Evolutionary conservation across 2,113 vertebrate genomes (phyloP), one percentile per base, ranked within the genome.

Genomic region (Xenopus borealis): DNA sequence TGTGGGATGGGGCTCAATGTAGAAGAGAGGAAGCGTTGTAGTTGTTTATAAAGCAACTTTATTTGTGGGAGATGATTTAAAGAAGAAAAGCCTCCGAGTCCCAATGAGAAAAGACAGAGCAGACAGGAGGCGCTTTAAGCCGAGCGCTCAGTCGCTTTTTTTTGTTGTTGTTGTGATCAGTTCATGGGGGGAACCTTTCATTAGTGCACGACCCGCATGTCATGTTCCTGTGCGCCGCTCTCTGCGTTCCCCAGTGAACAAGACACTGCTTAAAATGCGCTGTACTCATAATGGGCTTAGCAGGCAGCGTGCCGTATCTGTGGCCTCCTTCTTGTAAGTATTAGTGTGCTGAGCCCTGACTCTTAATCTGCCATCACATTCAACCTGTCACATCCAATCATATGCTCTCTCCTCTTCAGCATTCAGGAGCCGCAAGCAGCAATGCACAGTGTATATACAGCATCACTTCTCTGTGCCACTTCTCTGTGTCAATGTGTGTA

Each of bases 301-400:
- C 12, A 18, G 63, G 81, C 66, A 66, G 66, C 8, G 71, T 74
- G 45, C 47, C 62, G 3, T 64, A 50, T 33, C 79, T 45, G 17
- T 2, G 69, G 52, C 65, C 69, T 66, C 69, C 62, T 57, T 46
- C 78, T 66, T 23, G 68, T 72, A 67, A 10, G 50, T 16, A 23
- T 53, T 50, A 70, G 27, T 17, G 69, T 68, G 77, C 72, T 78
- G 78, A 73, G 62, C 1, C 4, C 1, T 1, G 52, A 58, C 67
- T 52, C 79, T 80, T 72, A 72, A 80, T 86, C 83, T 80, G 61
- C 75, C 78, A 19, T 76, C 78, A 45, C 10, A 59, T 81, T 62
- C 81, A 72, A 81, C 82, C 82, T 80, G 82, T 84, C 84, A 0
- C 6, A 81, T 82, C 78, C 82, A 79, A 82, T 57, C 81, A 68